Percentiles rank a stretch among this genome's conserved stretches.
These are phyloP conservation scores for Pissodes strobi DNA, from an alignment of 1,140 invertebrate genomes.

Conservation along the genomic window DNA sequence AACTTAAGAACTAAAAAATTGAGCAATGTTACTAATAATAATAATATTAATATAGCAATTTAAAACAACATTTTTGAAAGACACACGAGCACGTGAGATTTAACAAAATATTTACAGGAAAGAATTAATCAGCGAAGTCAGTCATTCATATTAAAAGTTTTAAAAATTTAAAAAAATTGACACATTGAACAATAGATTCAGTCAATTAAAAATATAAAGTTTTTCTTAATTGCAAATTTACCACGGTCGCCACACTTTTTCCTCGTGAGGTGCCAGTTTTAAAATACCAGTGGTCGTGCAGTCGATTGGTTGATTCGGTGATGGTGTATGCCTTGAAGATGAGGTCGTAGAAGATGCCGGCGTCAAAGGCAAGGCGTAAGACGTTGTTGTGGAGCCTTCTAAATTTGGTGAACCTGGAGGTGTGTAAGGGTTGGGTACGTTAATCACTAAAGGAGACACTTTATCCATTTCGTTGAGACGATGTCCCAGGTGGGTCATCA, in stretches of 20 bases:
- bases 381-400: constrained; percentile 53
- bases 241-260: constrained; percentile 71
- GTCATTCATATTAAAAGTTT: no score
- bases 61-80: constrained; percentile 19
- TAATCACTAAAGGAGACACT: constrained; percentile 59
- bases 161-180: no score
- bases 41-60: no score
- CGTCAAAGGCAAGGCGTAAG: constrained; percentile 63
- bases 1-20: constrained; percentile 22
- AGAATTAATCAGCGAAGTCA: background rate
- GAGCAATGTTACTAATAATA: constrained; percentile 9
- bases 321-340: constrained; percentile 59
- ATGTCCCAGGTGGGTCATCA: constrained; percentile 86
- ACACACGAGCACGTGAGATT: constrained; percentile 33
- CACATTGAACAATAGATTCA: background rate
- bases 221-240: constrained; percentile 53
- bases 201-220: background rate
- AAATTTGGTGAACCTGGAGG: constrained; percentile 63
- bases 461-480: constrained; percentile 79
- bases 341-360: constrained; percentile 67
- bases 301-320: constrained; percentile 61
- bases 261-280: constrained; percentile 60
- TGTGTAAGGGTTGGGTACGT: constrained; percentile 59
- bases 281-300: constrained; percentile 61
- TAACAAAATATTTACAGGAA: constrained; percentile 29